Evolutionary conservation across 2,797 vertebrate genomes (phyloP).

Genomic region (Melanotaenia pygmaea): DNA sequence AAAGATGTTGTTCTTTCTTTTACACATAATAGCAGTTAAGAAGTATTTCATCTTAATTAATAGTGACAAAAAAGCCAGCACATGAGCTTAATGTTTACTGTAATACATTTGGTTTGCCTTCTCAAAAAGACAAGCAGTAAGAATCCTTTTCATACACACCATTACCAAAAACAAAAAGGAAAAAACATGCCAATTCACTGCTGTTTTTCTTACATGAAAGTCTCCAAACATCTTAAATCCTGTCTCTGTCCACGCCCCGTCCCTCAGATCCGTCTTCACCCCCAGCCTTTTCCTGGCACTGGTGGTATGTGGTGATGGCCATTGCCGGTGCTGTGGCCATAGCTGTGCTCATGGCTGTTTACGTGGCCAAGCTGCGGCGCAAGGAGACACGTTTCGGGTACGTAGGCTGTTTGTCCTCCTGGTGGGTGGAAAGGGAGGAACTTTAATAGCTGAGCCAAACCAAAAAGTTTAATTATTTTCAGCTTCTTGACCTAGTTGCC

Average conservation of each 20-base stretch:
- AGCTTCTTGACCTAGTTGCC: slow-evolving; percentile 24
- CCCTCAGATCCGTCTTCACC: slow-evolving; percentile 59
- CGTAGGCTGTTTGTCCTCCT: slow-evolving; percentile 50
- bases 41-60: too few relatives aligned
- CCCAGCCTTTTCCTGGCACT: slow-evolving; percentile 88
- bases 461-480: slow-evolving; percentile 26
- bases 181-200: background rate
- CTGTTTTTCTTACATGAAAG: slow-evolving; percentile 11
- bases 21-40: too few relatives aligned
- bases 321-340: slow-evolving; percentile 81
- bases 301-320: slow-evolving; percentile 93
- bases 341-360: slow-evolving; percentile 84
- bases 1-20: too few relatives aligned
- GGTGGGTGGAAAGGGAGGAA: slow-evolving; percentile 52
- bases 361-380: slow-evolving; percentile 85
- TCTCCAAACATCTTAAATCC: background rate
- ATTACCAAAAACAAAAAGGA: too few relatives aligned
- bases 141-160: too few relatives aligned
- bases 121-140: too few relatives aligned
- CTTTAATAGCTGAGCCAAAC: slow-evolving; percentile 37
- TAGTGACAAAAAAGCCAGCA: too few relatives aligned
- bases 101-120: too few relatives aligned
- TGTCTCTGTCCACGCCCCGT: slow-evolving; percentile 25
- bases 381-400: slow-evolving; percentile 94
- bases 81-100: too few relatives aligned